Conservation (phyloP, 2,888 invertebrate species). For the Coelinius sp. region DNA sequence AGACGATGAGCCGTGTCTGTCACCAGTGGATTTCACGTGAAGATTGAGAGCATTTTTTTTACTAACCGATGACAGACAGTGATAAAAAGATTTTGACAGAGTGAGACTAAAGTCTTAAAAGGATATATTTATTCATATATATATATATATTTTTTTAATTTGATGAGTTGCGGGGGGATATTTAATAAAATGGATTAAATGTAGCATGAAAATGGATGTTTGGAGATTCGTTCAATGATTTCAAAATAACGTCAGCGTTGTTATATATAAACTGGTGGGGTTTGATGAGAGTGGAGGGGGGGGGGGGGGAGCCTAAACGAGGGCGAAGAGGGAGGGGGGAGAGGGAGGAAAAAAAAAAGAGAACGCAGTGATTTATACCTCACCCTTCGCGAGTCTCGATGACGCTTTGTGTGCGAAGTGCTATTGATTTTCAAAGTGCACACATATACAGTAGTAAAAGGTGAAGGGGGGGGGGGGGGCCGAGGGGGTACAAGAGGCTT, state of each 20-base stretch:
- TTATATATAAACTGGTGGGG: slow-evolving; percentile 1
- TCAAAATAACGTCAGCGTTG: slow-evolving; percentile 5
- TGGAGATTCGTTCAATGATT: background rate
- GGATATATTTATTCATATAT: too few relatives aligned
- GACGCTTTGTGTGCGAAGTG: slow-evolving; percentile 60
- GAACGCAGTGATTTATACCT: slow-evolving; percentile 53
- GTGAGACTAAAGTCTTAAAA: too few relatives aligned
- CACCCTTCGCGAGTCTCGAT: slow-evolving; percentile 55
- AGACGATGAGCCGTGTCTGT: background rate
- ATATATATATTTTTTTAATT: background rate
- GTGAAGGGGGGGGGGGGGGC: background rate
- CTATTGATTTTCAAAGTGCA: slow-evolving; percentile 58
- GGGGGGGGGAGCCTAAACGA: background rate
- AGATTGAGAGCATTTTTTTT: background rate
- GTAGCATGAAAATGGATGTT: slow-evolving; percentile 9
- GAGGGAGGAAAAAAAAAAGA: background rate
- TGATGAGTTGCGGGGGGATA: background rate
- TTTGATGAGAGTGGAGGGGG: background rate
- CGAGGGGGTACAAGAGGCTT: slow-evolving; percentile 10
- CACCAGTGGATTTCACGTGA: background rate
- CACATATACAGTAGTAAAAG: slow-evolving; percentile 20
- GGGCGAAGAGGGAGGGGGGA: background rate
- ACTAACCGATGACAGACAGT: background rate
- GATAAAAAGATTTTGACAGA: background rate
- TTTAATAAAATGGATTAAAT: background rate